These are phyloP conservation scores for Drosophila meridionalis DNA, from an alignment of 2,888 invertebrate species.

Conservation along the genomic window DNA sequence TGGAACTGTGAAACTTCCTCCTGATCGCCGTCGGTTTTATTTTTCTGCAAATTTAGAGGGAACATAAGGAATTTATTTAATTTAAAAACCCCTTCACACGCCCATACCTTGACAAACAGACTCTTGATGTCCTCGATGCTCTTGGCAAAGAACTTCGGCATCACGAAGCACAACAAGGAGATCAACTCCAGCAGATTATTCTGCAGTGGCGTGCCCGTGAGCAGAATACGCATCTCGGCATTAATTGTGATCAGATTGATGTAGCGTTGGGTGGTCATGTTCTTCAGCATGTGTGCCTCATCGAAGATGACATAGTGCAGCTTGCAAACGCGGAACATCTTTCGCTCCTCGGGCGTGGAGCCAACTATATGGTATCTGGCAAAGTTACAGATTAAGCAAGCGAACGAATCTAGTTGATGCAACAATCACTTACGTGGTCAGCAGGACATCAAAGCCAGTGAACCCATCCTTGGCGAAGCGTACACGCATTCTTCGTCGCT, in stretches of 20 bases:
- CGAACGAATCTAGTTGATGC: not conserved
- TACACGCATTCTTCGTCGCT: slow-evolving; percentile 91
- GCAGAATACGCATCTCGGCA: slow-evolving; percentile 93
- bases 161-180: slow-evolving; percentile 97
- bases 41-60: slow-evolving; percentile 83
- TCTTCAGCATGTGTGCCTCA: slow-evolving; percentile 99
- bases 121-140: slow-evolving; percentile 94
- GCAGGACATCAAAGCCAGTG: slow-evolving; percentile 91
- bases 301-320: slow-evolving; percentile 98
- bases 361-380: slow-evolving; percentile 85
- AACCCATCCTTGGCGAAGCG: slow-evolving; percentile 90
- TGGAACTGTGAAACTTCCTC: slow-evolving; percentile 92
- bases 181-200: slow-evolving; percentile 98
- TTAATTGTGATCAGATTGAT: slow-evolving; percentile 94
- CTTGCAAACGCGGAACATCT: slow-evolving; percentile 94
- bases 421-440: slow-evolving; percentile 91
- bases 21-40: slow-evolving; percentile 86
- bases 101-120: slow-evolving; percentile 91
- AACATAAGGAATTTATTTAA: not conserved
- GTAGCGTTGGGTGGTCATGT: slow-evolving; percentile 97
- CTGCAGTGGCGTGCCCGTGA: slow-evolving; percentile 98
- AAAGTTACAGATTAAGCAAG: slow-evolving; percentile 13
- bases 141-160: slow-evolving; percentile 97
- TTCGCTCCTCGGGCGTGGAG: slow-evolving; percentile 95
- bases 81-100: not conserved